A percentile compares a stretch with the other conserved stretches of the same genome.
phyloP scores from a whole-genome alignment of 2,797 vertebrate genomes.

The Lophotriccus pileatus region DNA sequence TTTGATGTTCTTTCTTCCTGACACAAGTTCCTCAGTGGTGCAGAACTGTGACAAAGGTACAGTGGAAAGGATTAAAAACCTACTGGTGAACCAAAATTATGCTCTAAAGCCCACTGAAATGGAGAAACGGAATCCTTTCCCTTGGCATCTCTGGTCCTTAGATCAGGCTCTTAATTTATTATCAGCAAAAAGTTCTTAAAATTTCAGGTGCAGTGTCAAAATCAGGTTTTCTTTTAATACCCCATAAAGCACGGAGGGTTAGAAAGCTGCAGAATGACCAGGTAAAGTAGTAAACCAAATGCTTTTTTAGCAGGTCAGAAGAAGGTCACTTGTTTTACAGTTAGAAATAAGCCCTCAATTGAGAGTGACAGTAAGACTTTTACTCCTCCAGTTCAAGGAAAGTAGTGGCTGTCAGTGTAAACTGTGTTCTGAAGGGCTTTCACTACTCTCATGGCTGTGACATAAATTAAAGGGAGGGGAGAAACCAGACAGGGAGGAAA shows the following conservation, averaged over 20 bases:
- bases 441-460: background rate
- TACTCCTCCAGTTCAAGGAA: background rate
- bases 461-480: background rate
- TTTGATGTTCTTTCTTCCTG: background rate
- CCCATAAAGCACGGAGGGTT: background rate
- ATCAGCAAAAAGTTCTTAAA: background rate
- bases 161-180: background rate
- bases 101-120: background rate
- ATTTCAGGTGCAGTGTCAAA: background rate
- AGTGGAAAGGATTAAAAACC: background rate
- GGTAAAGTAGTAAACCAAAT: background rate
- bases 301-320: conserved; percentile 22
- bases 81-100: background rate
- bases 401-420: background rate
- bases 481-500: background rate
- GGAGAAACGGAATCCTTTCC: background rate
- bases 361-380: conserved; percentile 12
- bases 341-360: background rate
- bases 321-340: conserved; percentile 10
- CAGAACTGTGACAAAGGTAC: background rate
- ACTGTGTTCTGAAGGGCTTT: background rate
- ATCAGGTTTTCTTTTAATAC: background rate
- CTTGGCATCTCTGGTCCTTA: background rate
- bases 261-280: background rate
- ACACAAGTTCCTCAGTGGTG: background rate